Percentiles rank a stretch among this genome's conserved stretches.
These are phyloP conservation scores for Diploptera punctata DNA, from an alignment of 2,888 invertebrate species.

Conservation along the genomic window DNA sequence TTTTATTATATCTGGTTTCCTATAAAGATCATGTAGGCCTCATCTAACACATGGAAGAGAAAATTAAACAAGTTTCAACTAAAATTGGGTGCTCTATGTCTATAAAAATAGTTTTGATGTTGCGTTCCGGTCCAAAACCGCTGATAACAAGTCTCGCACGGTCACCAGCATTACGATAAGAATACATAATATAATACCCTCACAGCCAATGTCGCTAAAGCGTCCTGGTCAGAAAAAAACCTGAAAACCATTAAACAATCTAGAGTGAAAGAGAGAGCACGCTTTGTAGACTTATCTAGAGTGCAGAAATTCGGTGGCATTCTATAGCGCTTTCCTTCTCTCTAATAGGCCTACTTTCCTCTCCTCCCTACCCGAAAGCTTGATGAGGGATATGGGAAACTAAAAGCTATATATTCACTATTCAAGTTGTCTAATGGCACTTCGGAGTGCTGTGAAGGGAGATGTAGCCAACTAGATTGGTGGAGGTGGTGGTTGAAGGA, in stretches of 20 bases:
- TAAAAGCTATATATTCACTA: slow-evolving; percentile 43
- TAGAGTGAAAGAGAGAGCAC: neutral
- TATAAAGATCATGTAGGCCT: too few relatives aligned
- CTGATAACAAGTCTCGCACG: too few relatives aligned
- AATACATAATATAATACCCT: neutral
- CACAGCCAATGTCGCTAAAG: neutral
- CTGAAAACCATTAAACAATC: neutral
- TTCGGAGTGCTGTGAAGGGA: slow-evolving; percentile 34
- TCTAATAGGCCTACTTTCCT: slow-evolving; percentile 5
- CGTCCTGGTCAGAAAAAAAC: neutral
- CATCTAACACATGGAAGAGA: too few relatives aligned
- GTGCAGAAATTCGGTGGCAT: slow-evolving; percentile 3
- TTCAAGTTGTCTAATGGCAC: slow-evolving; percentile 42
- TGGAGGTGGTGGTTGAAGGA: slow-evolving; percentile 17
- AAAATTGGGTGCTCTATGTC: too few relatives aligned
- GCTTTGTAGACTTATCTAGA: too few relatives aligned
- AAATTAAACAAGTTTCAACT: too few relatives aligned
- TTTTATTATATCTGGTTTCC: too few relatives aligned
- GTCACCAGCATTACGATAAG: neutral
- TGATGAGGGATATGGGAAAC: slow-evolving; percentile 36
- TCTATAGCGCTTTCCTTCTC: slow-evolving; percentile 24
- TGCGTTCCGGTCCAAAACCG: too few relatives aligned
- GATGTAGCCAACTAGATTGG: slow-evolving; percentile 35
- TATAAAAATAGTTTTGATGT: too few relatives aligned
- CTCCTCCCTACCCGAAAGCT: slow-evolving; percentile 8